phyloP scores from a whole-genome alignment of 2,797 vertebrate species.

The Falco columbarius region DNA sequence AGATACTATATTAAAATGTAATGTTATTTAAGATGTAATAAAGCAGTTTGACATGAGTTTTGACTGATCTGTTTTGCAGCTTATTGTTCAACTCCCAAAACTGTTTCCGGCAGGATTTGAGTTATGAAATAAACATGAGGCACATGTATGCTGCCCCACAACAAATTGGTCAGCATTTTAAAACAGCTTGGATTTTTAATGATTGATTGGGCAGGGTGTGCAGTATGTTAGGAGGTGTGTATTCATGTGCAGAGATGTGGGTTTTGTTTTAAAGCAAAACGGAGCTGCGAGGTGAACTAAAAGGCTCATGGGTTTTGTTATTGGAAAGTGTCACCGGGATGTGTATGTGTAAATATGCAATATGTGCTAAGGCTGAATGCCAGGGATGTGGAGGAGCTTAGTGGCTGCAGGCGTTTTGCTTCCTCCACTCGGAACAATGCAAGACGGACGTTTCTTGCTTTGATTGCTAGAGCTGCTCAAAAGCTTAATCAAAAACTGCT shows the following conservation, averaged over 20 bases:
- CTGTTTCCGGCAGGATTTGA: not conserved
- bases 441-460: not conserved
- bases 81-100: not conserved
- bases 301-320: not conserved
- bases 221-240: not conserved
- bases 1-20: constrained; percentile 99
- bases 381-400: not conserved
- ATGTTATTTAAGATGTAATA: constrained; percentile 99
- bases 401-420: not conserved
- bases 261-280: not conserved
- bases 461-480: not conserved
- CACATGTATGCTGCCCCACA: not conserved
- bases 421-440: not conserved
- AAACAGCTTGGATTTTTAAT: not conserved
- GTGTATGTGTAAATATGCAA: not conserved
- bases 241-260: not conserved
- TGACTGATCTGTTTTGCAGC: constrained; percentile 61
- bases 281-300: not conserved
- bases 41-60: constrained; percentile 99
- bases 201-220: not conserved
- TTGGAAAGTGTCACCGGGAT: not conserved
- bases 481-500: not conserved
- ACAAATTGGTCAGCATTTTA: not conserved
- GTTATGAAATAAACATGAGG: not conserved
- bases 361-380: too few relatives aligned